A percentile compares a stretch with the other conserved stretches of the same genome.
Conservation (phyloP, 2,113 vertebrate species). For the Pluvialis apricaria region DNA sequence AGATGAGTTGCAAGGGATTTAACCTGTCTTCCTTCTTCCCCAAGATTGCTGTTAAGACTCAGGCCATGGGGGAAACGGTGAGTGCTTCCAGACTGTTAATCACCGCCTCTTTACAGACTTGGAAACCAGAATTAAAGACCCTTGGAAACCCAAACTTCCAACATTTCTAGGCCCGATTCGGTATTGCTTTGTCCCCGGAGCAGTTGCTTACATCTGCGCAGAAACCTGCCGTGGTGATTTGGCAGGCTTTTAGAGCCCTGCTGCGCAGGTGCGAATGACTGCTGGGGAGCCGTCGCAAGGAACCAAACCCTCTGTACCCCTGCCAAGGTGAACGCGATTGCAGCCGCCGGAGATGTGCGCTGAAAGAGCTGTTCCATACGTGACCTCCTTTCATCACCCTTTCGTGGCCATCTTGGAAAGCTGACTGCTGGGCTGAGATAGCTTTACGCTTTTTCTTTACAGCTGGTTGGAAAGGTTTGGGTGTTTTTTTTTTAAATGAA, state of each 20-base stretch:
- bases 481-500: rapidly evolving
- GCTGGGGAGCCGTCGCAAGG: neutral
- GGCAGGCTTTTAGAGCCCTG: neutral
- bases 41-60: neutral
- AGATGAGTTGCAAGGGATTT: neutral
- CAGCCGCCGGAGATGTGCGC: neutral
- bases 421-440: neutral
- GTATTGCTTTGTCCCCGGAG: neutral
- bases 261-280: neutral
- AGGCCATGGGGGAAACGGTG: neutral
- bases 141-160: neutral
- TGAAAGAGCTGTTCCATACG: neutral
- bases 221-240: neutral
- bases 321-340: neutral
- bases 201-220: neutral
- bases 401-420: neutral
- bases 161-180: neutral
- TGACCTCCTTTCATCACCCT: slow-evolving; percentile 24
- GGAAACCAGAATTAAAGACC: slow-evolving; percentile 8
- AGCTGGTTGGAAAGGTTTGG: neutral
- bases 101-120: neutral
- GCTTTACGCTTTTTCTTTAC: neutral
- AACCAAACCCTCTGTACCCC: neutral
- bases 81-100: slow-evolving; percentile 51
- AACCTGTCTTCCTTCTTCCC: neutral